phyloP scores from a whole-genome alignment of 2,888 invertebrate species.

The Mesorhabditis belari region DNA sequence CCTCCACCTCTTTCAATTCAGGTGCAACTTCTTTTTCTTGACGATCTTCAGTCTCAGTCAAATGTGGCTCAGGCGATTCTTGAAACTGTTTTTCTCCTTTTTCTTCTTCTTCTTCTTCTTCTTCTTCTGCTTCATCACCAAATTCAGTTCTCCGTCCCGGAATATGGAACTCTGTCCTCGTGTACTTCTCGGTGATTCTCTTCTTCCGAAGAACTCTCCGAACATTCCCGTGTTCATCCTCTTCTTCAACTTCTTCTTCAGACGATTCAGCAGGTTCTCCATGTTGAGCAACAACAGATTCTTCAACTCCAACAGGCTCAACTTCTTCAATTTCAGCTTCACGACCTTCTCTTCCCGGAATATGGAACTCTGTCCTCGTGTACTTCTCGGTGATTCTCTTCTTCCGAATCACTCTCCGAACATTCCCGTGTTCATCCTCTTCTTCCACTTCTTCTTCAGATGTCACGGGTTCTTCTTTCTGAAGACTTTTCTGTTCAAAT shows the following conservation, averaged over 20 bases:
- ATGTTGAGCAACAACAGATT: neutral
- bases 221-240: constrained; percentile 7
- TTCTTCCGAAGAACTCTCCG: constrained; percentile 13
- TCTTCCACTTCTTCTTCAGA: constrained; percentile 19
- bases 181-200: constrained; percentile 15
- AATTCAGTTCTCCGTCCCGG: constrained; percentile 2
- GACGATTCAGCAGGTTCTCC: constrained; percentile 6
- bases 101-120: no score
- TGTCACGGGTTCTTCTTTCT: constrained; percentile 18
- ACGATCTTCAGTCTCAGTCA: no score
- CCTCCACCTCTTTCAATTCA: constrained; percentile 7
- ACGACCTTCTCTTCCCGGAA: neutral
- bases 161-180: constrained; percentile 10
- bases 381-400: constrained; percentile 16
- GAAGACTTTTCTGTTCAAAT: constrained; percentile 11
- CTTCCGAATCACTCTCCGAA: constrained; percentile 11
- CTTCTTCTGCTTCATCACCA: constrained; percentile 9
- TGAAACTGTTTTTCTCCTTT: no score
- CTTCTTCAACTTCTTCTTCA: constrained; percentile 17
- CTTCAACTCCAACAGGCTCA: neutral
- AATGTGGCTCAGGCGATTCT: no score
- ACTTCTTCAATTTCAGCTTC: constrained; percentile 5
- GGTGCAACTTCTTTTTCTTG: no score
- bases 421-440: constrained; percentile 7
- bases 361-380: constrained; percentile 11